A percentile compares a stretch with the other conserved stretches of the same genome.
phyloP scores from a whole-genome alignment of 2,797 vertebrate genomes.

The Typhlichthys subterraneus region DNA sequence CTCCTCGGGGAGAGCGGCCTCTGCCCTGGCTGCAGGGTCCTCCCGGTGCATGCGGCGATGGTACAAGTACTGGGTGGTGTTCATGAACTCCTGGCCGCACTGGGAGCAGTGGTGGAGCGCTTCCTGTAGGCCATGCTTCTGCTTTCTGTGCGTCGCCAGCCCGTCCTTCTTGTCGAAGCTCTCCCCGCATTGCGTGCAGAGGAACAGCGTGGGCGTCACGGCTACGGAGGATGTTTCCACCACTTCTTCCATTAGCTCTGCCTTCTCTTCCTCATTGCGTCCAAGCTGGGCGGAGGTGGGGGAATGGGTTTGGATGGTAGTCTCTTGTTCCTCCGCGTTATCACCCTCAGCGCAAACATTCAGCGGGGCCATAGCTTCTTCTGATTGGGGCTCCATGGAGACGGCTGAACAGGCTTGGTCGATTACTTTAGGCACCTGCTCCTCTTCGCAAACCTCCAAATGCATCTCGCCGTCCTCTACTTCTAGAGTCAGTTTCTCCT shows the following conservation, averaged over 20 bases:
- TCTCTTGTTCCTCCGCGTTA: slow-evolving; percentile 22
- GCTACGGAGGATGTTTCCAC: slow-evolving; percentile 20
- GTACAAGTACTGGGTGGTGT: slow-evolving; percentile 91
- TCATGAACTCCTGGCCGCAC: slow-evolving; percentile 85
- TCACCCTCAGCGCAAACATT: slow-evolving; percentile 23
- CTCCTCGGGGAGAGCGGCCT: slow-evolving; percentile 21
- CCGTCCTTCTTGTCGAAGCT: slow-evolving; percentile 74
- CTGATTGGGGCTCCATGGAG: slow-evolving; percentile 67
- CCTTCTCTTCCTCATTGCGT: slow-evolving; percentile 63
- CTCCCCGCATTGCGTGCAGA: slow-evolving; percentile 85
- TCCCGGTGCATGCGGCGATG: slow-evolving; percentile 82
- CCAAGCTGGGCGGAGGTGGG: background rate
- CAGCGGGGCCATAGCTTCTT: background rate
- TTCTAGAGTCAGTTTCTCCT: slow-evolving; percentile 50
- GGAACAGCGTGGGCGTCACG: slow-evolving; percentile 69
- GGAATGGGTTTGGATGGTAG: background rate
- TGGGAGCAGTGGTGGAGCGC: slow-evolving; percentile 81
- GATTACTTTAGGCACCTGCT: background rate
- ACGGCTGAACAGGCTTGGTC: background rate
- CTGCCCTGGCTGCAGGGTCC: slow-evolving; percentile 5
- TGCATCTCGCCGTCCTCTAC: slow-evolving; percentile 5
- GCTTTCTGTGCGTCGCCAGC: slow-evolving; percentile 79
- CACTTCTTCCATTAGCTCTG: slow-evolving; percentile 2
- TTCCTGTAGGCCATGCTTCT: slow-evolving; percentile 76
- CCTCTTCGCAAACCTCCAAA: slow-evolving; percentile 20